Evolutionary conservation across 2,113 vertebrate genomes (phyloP).

Genomic region (Cercocebus atys): DNA sequence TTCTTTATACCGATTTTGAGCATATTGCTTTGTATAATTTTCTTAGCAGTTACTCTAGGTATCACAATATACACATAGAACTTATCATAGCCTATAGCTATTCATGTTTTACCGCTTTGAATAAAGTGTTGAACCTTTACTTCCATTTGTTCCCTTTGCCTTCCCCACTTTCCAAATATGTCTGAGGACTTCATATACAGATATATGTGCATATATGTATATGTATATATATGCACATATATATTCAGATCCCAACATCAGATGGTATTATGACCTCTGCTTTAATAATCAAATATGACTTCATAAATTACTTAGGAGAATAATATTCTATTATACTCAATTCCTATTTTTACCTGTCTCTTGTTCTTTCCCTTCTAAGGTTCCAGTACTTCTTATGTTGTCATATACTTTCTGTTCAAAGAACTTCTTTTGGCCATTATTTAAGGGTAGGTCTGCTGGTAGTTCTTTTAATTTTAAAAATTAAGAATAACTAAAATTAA

Average conservation of each 20-base stretch:
- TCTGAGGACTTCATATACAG: not conserved
- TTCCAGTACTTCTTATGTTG: not conserved
- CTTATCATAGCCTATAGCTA: not conserved
- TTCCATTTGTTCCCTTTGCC: not conserved
- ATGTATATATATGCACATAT: too few species aligned
- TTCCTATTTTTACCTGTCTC: not conserved
- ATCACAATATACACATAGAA: not conserved
- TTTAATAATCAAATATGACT: not conserved
- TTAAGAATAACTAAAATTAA: too few species aligned
- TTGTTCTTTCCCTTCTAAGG: not conserved
- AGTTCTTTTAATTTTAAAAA: too few species aligned
- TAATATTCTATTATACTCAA: not conserved
- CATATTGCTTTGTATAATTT: not conserved
- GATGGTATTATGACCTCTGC: not conserved
- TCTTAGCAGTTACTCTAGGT: not conserved
- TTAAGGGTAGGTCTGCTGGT: not conserved
- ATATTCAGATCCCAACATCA: not conserved
- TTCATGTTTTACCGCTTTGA: not conserved
- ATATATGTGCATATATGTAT: accelerated
- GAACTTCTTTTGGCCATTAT: not conserved
- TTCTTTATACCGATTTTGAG: not conserved
- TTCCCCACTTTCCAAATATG: not conserved
- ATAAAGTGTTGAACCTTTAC: not conserved
- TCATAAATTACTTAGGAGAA: not conserved
- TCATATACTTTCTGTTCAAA: not conserved